Percentiles rank a stretch among this genome's conserved stretches.
These are phyloP conservation scores for Eilema caniola DNA, from an alignment of 2,888 invertebrate genomes.

Conservation along the genomic window DNA sequence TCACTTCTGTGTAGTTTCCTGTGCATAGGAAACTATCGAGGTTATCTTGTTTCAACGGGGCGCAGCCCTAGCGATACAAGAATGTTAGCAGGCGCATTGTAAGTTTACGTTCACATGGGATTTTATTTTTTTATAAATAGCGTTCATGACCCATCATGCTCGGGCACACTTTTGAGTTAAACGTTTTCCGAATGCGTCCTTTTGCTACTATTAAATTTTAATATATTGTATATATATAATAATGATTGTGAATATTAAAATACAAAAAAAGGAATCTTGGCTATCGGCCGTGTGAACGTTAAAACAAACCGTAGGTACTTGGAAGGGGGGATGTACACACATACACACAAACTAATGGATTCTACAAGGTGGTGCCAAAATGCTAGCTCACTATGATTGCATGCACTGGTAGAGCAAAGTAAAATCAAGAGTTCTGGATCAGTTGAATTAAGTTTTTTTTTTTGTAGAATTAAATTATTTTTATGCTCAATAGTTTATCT, in stretches of 20 bases:
- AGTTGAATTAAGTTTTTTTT: neutral
- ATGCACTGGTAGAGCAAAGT: constrained; percentile 8
- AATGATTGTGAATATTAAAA: too few relatives aligned
- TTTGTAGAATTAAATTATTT: neutral
- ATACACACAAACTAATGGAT: constrained; percentile 12
- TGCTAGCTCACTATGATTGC: neutral
- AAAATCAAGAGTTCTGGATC: neutral
- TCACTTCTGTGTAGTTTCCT: constrained; percentile 91
- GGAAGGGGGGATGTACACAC: constrained; percentile 22
- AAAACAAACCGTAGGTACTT: constrained; percentile 3
- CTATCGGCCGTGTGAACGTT: constrained; percentile 16
- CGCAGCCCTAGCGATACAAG: constrained; percentile 66
- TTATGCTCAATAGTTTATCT: neutral
- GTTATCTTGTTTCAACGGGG: constrained; percentile 72
- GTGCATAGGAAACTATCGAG: constrained; percentile 82
- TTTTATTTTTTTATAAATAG: neutral
- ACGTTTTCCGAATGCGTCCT: neutral
- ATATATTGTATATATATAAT: too few relatives aligned
- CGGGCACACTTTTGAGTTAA: neutral
- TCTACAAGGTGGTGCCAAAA: constrained; percentile 13
- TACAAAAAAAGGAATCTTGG: neutral
- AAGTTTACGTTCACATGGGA: constrained; percentile 24
- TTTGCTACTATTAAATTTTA: too few relatives aligned
- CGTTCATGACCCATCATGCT: neutral
- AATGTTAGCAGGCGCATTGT: constrained; percentile 65